phyloP scores from a whole-genome alignment of 2,797 vertebrate genomes.

The Pipistrellus pipistrellus region DNA sequence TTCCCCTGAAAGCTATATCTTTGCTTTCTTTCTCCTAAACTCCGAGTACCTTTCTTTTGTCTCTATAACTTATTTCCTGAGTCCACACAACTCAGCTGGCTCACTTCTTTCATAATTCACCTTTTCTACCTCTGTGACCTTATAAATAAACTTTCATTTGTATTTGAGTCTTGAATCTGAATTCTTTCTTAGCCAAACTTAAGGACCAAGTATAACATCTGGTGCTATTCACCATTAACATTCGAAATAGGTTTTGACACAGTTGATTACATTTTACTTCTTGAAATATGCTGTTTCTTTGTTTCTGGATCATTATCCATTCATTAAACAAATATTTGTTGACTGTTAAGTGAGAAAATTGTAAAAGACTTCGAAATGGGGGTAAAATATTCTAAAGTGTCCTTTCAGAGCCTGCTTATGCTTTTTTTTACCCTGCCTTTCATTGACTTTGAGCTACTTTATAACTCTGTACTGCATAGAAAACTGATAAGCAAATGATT shows the following conservation, averaged over 20 bases:
- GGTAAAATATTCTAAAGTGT: background rate
- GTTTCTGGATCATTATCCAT: background rate
- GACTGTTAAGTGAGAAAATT: background rate
- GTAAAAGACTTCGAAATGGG: background rate
- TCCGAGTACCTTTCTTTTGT: background rate
- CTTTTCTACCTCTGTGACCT: background rate
- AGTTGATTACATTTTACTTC: background rate
- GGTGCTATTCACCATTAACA: background rate
- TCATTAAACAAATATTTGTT: constrained; percentile 23
- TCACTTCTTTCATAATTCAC: background rate
- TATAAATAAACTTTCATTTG: background rate
- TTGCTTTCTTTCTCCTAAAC: background rate
- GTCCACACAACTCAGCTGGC: background rate
- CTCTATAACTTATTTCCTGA: background rate
- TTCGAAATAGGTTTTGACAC: background rate
- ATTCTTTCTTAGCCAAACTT: background rate
- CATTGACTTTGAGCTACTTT: background rate
- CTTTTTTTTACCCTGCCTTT: background rate
- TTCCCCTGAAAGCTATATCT: background rate
- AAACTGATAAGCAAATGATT: constrained; percentile 32
- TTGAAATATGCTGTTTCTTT: background rate
- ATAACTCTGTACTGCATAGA: background rate
- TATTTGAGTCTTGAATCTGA: background rate
- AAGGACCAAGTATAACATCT: background rate
- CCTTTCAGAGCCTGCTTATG: background rate